Conservation (phyloP, 1,140 invertebrate species). For the Drosophila triauraria region DNA sequence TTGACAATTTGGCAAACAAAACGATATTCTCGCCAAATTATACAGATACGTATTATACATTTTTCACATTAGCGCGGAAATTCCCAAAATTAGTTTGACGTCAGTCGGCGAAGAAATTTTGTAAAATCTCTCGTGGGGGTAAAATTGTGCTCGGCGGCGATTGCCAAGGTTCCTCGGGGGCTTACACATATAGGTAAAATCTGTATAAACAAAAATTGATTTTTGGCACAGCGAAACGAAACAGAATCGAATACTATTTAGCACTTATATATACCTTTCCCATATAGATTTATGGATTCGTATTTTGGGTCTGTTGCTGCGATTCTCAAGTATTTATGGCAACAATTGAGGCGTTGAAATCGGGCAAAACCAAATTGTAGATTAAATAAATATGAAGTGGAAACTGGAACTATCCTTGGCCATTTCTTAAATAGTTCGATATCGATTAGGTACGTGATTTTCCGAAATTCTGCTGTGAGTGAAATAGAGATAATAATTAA, state of each 20-base stretch:
- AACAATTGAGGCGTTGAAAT: constrained; percentile 29
- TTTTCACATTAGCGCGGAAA: constrained; percentile 65
- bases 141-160: constrained; percentile 22
- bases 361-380: constrained; percentile 17
- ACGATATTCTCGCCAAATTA: constrained; percentile 42
- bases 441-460: constrained; percentile 11
- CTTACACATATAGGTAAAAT: constrained; percentile 34
- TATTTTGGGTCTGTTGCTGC: constrained; percentile 5
- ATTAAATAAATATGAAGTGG: constrained; percentile 24
- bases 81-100: constrained; percentile 67
- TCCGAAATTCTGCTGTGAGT: constrained; percentile 4
- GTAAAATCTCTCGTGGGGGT: constrained; percentile 28
- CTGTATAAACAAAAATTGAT: constrained; percentile 45
- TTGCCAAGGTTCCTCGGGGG: constrained; percentile 32
- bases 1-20: constrained; percentile 25
- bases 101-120: constrained; percentile 49
- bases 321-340: constrained; percentile 31
- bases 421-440: constrained; percentile 1
- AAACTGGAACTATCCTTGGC: not conserved
- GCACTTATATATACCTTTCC: constrained; percentile 10
- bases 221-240: constrained; percentile 42
- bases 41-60: constrained; percentile 31
- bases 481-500: not conserved
- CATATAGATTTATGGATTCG: constrained; percentile 24
- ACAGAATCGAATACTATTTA: constrained; percentile 30